Conservation (phyloP, 2,113 vertebrate species). For the Anser cygnoides region DNA sequence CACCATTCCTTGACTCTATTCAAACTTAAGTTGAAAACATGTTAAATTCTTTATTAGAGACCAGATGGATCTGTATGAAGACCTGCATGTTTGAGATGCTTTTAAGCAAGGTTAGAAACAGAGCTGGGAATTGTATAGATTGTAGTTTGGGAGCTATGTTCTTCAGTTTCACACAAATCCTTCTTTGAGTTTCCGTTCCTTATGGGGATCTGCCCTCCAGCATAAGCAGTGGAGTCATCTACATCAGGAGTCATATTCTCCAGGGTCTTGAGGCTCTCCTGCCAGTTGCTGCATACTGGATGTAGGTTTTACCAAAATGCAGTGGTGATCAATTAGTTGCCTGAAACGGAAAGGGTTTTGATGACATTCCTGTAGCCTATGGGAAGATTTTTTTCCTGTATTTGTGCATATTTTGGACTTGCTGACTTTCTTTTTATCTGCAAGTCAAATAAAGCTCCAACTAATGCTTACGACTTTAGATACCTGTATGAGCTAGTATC, state of each 20-base stretch:
- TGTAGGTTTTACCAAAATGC: not conserved
- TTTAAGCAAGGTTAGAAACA: not conserved
- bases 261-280: not conserved
- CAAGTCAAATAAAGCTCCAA: not conserved
- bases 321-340: not conserved
- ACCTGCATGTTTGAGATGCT: not conserved
- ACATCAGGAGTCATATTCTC: not conserved
- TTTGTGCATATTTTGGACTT: not conserved
- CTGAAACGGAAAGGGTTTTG: not conserved
- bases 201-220: not conserved
- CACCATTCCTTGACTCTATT: not conserved
- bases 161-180: not conserved
- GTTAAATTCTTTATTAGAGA: not conserved
- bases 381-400: not conserved
- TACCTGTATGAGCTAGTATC: not conserved
- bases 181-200: not conserved
- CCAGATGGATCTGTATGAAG: not conserved
- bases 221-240: not conserved
- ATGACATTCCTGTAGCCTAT: accelerated
- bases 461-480: not conserved
- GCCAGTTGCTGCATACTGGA: accelerated
- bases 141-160: not conserved
- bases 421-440: not conserved
- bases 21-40: not conserved
- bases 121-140: accelerated